Evolutionary conservation across 2,113 vertebrate species (phyloP).

Genomic region (Coptodon rendalli): DNA sequence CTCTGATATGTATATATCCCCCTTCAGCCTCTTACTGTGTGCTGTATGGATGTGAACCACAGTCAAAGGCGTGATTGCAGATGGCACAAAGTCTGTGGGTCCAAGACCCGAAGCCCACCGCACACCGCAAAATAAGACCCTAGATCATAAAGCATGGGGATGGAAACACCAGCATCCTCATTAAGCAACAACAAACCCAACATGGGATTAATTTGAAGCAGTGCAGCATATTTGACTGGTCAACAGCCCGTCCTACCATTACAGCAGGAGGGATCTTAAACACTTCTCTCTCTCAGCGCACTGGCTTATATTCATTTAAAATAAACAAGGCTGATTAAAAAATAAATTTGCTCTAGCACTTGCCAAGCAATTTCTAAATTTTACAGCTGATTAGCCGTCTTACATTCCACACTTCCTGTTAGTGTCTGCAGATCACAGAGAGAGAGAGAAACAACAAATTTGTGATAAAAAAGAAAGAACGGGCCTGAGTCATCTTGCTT

Average conservation of each 20-base stretch:
- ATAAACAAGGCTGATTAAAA: conserved; percentile 28
- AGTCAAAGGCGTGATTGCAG: not conserved
- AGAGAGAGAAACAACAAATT: not conserved
- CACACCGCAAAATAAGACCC: not conserved
- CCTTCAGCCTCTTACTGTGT: not conserved
- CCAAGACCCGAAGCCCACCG: not conserved
- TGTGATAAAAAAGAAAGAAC: not conserved
- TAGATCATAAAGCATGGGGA: not conserved
- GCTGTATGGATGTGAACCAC: not conserved
- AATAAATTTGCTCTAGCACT: not conserved
- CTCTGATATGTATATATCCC: not conserved
- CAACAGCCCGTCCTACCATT: not conserved
- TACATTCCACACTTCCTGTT: not conserved
- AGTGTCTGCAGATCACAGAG: not conserved
- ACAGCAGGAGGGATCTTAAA: not conserved
- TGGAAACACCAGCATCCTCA: not conserved
- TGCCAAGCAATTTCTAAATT: not conserved
- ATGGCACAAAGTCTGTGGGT: not conserved
- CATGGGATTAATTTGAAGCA: not conserved
- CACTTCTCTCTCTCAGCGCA: not conserved
- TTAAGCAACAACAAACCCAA: not conserved
- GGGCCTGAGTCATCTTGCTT: not conserved
- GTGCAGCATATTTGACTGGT: conserved; percentile 1
- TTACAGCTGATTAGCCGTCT: not conserved
- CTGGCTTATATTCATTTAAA: not conserved